phyloP scores from a whole-genome alignment of 2,888 invertebrate species.

The Ernsta delagoae region DNA sequence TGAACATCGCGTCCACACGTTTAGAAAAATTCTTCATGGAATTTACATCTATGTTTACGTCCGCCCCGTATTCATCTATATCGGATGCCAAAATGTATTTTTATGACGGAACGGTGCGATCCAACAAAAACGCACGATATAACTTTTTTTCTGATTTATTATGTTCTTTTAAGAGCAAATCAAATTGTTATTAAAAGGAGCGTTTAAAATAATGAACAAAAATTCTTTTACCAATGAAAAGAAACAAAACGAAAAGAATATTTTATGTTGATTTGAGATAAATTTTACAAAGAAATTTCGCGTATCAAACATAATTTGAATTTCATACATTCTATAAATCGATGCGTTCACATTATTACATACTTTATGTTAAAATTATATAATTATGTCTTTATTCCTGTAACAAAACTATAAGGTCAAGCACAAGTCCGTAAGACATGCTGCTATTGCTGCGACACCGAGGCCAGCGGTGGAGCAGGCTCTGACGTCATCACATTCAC shows the following conservation, averaged over 20 bases:
- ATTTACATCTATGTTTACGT: slow-evolving; percentile 21
- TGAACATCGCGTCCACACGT: slow-evolving; percentile 10
- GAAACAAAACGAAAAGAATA: too few species aligned
- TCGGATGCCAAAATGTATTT: slow-evolving; percentile 21
- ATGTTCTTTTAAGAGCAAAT: too few species aligned
- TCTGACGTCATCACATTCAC: slow-evolving; percentile 32
- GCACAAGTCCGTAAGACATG: slow-evolving; percentile 11
- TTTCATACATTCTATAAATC: neutral
- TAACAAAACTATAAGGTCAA: slow-evolving; percentile 28
- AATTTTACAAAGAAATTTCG: too few species aligned
- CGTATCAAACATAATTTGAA: too few species aligned
- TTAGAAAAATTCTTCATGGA: slow-evolving; percentile 19
- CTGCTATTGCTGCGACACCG: slow-evolving; percentile 16
- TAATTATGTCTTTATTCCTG: slow-evolving; percentile 2
- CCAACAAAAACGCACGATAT: too few species aligned
- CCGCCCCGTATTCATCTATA: neutral
- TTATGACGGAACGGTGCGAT: neutral
- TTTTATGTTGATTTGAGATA: too few species aligned
- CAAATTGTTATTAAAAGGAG: too few species aligned
- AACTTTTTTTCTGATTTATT: too few species aligned
- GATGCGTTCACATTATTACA: too few species aligned
- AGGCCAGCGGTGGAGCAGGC: slow-evolving; percentile 9
- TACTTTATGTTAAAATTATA: too few species aligned
- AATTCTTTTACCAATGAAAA: too few species aligned
- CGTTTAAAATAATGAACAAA: too few species aligned